Base-by-base conservation (phyloP, 2,888 invertebrate genomes). In the Hyposoter dolosus region DNA sequence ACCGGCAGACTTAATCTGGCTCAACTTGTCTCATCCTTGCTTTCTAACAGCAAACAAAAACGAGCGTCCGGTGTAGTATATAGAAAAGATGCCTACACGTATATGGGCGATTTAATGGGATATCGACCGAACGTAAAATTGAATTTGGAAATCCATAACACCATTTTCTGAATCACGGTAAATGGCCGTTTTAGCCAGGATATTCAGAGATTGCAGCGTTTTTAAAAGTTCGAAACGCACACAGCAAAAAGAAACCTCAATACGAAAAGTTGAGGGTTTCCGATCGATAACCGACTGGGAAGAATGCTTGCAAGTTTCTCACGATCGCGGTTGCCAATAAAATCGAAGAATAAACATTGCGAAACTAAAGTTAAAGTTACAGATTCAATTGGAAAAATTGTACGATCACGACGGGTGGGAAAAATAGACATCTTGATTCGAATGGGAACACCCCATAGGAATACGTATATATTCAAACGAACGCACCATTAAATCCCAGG, bases 401-500 rank as follows among this genome's bases (percentile, higher is more conserved):
- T 66, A 17, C 5, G n/a, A 15, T n/a, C 35, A 10, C 17, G 35
- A 10, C 23, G 1, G 5, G 9, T 40, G 3, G 17, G n/a, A 28
- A 63, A 28, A 28, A n/a, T 2, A n/a, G 40, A 19, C 40, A 2
- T 50, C 32, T 74, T 9, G n/a, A 17, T 66, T 77, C n/a, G 12
- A 40, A n/a, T 47, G 32, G 5, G 32, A 76, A 65, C 19, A 35
- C 12, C 65, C 65, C 19, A 35, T 45, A 63, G 60, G 23, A n/a
- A 74, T n/a, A 35, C 7, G 40, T 40, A 45, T 75, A 60, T 40
- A 23, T 74, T 68, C 87, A 88, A 88, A 85, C 85, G 88, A 84
- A 84, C 75, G 71, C 76, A 50, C 87, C 85, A 88, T 90, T 90
- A 87, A 88, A 85, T 79, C 77, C 76, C 87, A 87, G 84, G 87